Evolutionary conservation across 2,797 vertebrate genomes (phyloP), one percentile per base, ranked within the genome.

Genomic region (Oophaga sylvatica): DNA sequence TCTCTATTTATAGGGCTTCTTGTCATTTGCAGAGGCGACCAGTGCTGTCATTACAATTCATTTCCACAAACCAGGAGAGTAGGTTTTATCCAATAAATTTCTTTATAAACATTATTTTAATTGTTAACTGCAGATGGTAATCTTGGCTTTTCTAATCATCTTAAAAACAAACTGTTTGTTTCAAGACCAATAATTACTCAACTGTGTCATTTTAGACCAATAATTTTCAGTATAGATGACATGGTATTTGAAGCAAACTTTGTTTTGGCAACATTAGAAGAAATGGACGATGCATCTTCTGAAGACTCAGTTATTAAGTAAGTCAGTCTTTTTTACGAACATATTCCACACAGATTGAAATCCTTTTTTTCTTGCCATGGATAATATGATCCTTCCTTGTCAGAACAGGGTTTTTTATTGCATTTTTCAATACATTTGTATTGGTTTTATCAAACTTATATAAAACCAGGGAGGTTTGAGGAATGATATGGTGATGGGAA

Each of bases 141-240:
- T 71, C 16, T 22, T 3, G 53, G 17, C 19, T 12, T n/a, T 48
- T n/a, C 3, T 71, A 31, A 7, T 35, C 5, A 26, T 76, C 7
- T 11, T 15, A 10, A 60, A 12, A 7, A 20, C 11, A 53, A 20
- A 22, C 48, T 63, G 26, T 63, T 41, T 48, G 10, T 48, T 11
- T 19, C 8, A 67, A 48, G 19, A 63, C 31, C 22, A 48, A 45
- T 65, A 81, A 81, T 41, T 26, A 13, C 41, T 15, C 17, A 48
- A 48, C 16, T 65, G n/a, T 67, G 45, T 65, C 19, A 81, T 92
- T 53, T 81, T 82, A 99, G 98, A 89, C 97, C 98, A 0, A 88
- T 99, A 87, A 95, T 95, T 90, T 96, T 99, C 92, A 96, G 95
- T 90, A 80, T 96, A 70, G 95, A 97, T 45, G 95, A 97, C 56